A percentile compares a stretch with the other conserved stretches of the same genome.
Conservation (phyloP, 2,113 vertebrate genomes). For the Ondatra zibethicus region DNA sequence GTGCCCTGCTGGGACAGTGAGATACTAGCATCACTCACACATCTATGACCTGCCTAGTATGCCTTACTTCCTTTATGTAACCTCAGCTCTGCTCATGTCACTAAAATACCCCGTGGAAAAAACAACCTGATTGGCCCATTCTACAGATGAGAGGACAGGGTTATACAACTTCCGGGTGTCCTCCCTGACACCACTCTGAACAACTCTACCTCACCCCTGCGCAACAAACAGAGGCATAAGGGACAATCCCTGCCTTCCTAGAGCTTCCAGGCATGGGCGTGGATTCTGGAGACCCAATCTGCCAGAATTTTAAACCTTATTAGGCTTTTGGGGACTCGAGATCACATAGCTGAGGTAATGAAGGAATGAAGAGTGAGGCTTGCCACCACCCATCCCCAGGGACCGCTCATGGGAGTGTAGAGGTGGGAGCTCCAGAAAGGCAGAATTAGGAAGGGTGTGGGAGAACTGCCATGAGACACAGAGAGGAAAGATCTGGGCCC, state of each 20-base stretch:
- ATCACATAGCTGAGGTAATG: neutral
- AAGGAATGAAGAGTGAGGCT: neutral
- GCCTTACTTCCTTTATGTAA: fast-evolving
- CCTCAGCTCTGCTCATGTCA: neutral
- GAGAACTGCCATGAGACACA: fast-evolving
- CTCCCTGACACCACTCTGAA: neutral
- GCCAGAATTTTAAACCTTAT: neutral
- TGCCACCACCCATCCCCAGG: too few species aligned
- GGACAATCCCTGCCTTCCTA: neutral
- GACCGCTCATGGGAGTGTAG: fast-evolving
- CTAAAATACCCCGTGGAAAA: neutral
- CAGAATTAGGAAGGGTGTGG: neutral
- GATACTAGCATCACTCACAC: neutral
- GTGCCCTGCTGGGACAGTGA: neutral
- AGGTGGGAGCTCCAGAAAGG: neutral
- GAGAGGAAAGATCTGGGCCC: neutral
- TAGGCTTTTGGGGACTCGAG: neutral
- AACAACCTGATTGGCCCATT: neutral
- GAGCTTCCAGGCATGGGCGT: neutral
- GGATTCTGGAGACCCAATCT: neutral
- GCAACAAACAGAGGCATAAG: neutral
- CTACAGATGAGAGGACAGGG: neutral
- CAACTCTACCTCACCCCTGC: too few species aligned
- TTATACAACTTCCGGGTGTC: neutral
- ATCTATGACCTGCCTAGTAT: fast-evolving